Evolutionary conservation across 2,113 vertebrate species (phyloP).

Genomic region (Xyliphius kryptos): DNA sequence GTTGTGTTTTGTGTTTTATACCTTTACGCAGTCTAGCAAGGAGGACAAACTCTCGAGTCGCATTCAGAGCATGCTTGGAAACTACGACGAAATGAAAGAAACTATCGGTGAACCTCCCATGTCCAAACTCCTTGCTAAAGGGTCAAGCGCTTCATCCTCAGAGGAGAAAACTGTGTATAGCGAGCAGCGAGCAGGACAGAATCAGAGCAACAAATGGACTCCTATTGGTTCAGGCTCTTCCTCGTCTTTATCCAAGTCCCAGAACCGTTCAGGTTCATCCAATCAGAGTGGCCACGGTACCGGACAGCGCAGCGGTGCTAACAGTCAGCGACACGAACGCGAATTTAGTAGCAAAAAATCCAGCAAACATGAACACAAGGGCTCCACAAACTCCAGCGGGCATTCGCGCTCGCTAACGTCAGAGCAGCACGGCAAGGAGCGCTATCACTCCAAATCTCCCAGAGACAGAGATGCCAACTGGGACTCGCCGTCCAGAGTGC

Average conservation of each 20-base stretch:
- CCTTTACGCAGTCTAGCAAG: constrained; percentile 91
- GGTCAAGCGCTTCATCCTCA: constrained; percentile 74
- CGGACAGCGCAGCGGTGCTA: constrained; percentile 58
- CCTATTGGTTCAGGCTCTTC: constrained; percentile 80
- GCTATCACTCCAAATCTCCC: constrained; percentile 90
- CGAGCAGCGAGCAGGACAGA: constrained; percentile 78
- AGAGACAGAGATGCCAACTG: constrained; percentile 88
- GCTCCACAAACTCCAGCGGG: constrained; percentile 71
- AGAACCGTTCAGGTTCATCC: constrained; percentile 85
- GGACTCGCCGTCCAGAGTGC: constrained; percentile 91
- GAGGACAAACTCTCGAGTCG: constrained; percentile 97
- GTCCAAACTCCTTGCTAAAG: constrained; percentile 81
- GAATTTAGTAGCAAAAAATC: constrained; percentile 79
- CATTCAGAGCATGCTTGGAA: constrained; percentile 98
- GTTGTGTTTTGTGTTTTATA: no score
- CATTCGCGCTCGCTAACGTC: constrained; percentile 77
- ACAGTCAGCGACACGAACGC: constrained; percentile 80
- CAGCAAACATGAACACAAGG: constrained; percentile 88
- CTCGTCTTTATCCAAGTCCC: constrained; percentile 54
- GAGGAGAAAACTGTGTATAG: constrained; percentile 88
- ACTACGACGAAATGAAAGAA: constrained; percentile 98
- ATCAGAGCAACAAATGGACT: constrained; percentile 95
- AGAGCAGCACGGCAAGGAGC: constrained; percentile 88
- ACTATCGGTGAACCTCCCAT: constrained; percentile 84
- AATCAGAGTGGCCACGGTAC: constrained; percentile 71